Base-by-base conservation (phyloP, 2,113 vertebrate species). In the Penelope pileata region DNA sequence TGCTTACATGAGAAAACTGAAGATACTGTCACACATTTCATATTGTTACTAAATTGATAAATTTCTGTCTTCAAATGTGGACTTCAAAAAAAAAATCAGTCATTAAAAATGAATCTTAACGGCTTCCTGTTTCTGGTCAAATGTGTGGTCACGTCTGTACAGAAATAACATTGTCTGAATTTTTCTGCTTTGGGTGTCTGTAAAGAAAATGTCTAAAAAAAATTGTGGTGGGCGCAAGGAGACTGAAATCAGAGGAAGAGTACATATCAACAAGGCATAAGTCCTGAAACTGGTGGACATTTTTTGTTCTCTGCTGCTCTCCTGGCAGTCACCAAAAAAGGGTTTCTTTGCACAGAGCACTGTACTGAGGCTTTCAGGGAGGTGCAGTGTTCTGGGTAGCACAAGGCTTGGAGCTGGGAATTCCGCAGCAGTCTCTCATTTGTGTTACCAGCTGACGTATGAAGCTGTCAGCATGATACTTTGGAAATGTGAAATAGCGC, bases 371-470 rank as follows among this genome's bases (percentile, higher is more conserved):
- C 56, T 81, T 75, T 50, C 1, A 1, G 68, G 73, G 15, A 68
- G 42, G 30, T 51, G 38, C 18, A 27, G 34, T 38, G 34, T 17
- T 50, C n/a, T 62, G 43, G 8, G 45, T 83, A 38, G 26, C 47
- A 56, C 23, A 26, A 18, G 62, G 43, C 19, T 56, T 75, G 38
- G 34, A 4, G 3, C 1, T 1, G 48, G 42, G 53, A 79, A 21
- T 76, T 92, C 24, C 14, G 19, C 47, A 77, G 50, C 8, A 50
- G 18, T 4, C 17, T 24, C 4, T 54, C 5, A 21, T 50, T 11
- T 54, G 24, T 74, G 19, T 78, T 84, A 54, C 22, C 0, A 5
- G 4, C 10, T 53, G 81, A 34, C 0, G 2, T 50, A 23, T 0
- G 8, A 66, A 74, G 34, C 45, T 84, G 51, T 60, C 69, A 89